A percentile compares a stretch with the other conserved stretches of the same genome.
Conservation (phyloP, 1,140 invertebrate genomes). For the Leguminivora glycinivorella region DNA sequence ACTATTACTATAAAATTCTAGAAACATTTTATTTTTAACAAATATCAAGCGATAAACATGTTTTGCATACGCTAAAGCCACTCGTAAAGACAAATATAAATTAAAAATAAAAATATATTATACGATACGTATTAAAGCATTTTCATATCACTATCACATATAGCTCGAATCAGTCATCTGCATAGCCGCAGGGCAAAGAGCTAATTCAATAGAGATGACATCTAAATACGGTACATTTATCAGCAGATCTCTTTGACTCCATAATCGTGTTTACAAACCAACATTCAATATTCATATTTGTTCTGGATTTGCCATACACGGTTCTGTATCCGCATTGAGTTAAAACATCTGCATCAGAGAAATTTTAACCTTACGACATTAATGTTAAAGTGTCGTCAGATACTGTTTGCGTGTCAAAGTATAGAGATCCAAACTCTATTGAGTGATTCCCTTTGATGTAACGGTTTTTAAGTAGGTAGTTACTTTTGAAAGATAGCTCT, state of each 20-base stretch:
- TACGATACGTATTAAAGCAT: not conserved
- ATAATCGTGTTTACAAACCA: constrained; percentile 19
- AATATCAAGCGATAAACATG: no score
- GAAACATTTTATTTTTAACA: no score
- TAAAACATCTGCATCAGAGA: not conserved
- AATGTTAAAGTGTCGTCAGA: not conserved
- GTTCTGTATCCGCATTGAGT: not conserved
- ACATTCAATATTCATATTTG: constrained; percentile 24
- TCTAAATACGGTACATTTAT: constrained; percentile 20
- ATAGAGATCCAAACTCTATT: not conserved
- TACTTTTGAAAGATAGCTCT: not conserved
- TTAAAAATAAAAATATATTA: no score
- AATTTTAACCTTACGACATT: not conserved
- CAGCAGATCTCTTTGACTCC: constrained; percentile 20
- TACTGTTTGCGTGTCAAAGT: not conserved
- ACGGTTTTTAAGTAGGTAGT: constrained; percentile 17
- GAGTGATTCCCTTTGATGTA: constrained; percentile 21
- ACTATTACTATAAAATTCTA: no score
- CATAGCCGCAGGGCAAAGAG: constrained; percentile 6
- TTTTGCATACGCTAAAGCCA: no score
- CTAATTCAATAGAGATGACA: constrained; percentile 15
- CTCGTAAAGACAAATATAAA: no score
- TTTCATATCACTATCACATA: not conserved
- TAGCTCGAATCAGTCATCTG: not conserved
- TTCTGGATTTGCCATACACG: constrained; percentile 10